Evolutionary conservation across 1,140 invertebrate species (phyloP), one percentile per base, ranked within the genome.

Genomic region (Asbolus verrucosus): DNA sequence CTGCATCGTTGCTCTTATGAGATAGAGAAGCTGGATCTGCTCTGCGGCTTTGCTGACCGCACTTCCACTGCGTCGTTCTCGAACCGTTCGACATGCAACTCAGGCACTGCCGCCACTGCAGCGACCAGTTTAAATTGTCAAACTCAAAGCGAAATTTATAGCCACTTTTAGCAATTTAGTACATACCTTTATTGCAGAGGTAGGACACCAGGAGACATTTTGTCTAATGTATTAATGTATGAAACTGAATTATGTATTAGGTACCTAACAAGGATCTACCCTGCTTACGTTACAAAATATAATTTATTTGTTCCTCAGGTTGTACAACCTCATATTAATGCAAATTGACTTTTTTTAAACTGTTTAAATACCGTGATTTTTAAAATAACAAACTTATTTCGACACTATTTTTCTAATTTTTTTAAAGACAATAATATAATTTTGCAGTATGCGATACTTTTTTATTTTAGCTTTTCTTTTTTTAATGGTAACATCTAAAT

Each of bases 41-140:
- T 21, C 46, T 54, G 46, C 46, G 46, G 46, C 46, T 54, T 27
- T 24, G 21, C 11, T 54, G 46, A 54, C 46, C 46, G 46, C 46
- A 54, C 46, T 54, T 54, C 46, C 13, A 54, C 46, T 54, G 46
- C 46, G 46, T 54, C 46, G 46, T 11, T 54, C 27, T 54, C 46
- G 11, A 14, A 11, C 19, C 21, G 46, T 54, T 54, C 46, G 46
- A 27, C 46, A 54, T 54, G 46, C 46, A 54, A 54, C 21, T 54
- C 46, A 27, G 46, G 46, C 21, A 8, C 14, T 14, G 46, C 6
- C 21, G 46, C 46, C 6, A 54, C 19, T 27, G 46, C 46, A 27
- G 46, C 46, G 13, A 11, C 46, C 46, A n/a, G 46, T 54, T 54
- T 54, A 54, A 54, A 54, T 54, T 54, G 46, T 54, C 46, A 54